These are phyloP conservation scores for Peromyscus nudipes DNA, from an alignment of 2,797 vertebrate genomes.

Conservation along the genomic window DNA sequence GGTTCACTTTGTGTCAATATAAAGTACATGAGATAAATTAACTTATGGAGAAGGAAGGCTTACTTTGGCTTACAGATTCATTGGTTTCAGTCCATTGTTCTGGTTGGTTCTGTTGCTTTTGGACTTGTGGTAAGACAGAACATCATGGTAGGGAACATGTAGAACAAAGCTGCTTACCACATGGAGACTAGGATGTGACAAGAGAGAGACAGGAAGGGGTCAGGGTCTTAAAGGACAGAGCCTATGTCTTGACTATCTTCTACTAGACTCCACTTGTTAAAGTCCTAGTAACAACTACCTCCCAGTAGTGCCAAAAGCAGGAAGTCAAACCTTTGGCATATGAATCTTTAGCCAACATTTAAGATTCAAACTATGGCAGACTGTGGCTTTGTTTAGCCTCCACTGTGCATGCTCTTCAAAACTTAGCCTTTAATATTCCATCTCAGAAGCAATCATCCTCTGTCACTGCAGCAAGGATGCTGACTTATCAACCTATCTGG, in stretches of 20 bases:
- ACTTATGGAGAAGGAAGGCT: neutral
- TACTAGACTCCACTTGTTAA: neutral
- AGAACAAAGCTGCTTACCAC: neutral
- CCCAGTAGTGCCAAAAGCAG: too few species aligned
- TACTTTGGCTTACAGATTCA: neutral
- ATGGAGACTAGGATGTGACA: neutral
- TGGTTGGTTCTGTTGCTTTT: neutral
- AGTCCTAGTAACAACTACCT: too few species aligned
- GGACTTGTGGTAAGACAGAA: neutral
- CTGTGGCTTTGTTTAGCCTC: neutral
- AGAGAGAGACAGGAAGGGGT: too few species aligned
- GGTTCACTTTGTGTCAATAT: neutral
- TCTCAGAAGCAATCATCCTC: neutral
- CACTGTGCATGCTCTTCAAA: neutral
- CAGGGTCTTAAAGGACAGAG: neutral
- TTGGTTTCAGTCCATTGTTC: neutral
- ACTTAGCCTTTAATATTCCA: neutral
- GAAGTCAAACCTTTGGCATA: neutral
- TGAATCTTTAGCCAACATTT: neutral
- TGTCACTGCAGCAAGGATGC: neutral
- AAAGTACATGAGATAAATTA: neutral
- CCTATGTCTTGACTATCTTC: neutral
- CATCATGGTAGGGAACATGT: neutral
- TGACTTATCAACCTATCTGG: slow-evolving; percentile 15
- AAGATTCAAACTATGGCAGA: neutral